Base-by-base conservation (phyloP, 1,140 invertebrate species). In the Procambarus clarkii region DNA sequence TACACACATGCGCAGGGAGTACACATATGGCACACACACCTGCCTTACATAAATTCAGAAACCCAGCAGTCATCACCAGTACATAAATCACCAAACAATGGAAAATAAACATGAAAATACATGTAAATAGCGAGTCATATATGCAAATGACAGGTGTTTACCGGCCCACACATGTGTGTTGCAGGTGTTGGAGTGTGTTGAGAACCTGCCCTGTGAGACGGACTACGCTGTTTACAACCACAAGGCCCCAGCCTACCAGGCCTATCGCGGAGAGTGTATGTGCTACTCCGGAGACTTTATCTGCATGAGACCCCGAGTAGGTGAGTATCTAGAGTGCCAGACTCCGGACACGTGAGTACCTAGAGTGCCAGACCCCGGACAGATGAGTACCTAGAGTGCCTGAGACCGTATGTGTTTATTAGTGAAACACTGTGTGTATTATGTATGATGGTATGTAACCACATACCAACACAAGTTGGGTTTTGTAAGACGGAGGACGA, bases 221-320 rank as follows among this genome's bases (percentile, higher is more conserved):
- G 96, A 97, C 93, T 93, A 91, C n/a, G 97, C 97, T 48, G 97
- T 97, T 94, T 98, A 98, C 95, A 97, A 97, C 94, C 97, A 98
- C 95, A 97, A 97, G 45, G 97, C 97, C 3, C 97, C 98, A 7
- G 97, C 97, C 88, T 98, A 98, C 95, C 97, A 98, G 94, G 97
- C 97, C 24, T 97, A 97, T 94, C 95, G 97, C 21, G 97, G 97
- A 21, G 96, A 97, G 84, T 98, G 98, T 94, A 96, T 98, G 88
- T 98, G 98, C 94, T 98, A 98, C 94, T 97, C 97, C 50, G 97
- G 97, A 50, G 96, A 96, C 88, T 98, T 98, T 94, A 98, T 98
- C 94, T 98, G 97, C 95, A 98, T 98, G 97, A 96, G 97, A 93
- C 97, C 98, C 83, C 96, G 96, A 8, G 24, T 60, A 50, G 88